Evolutionary conservation across 2,113 vertebrate genomes (phyloP).

Genomic region (Probosciger aterrimus): DNA sequence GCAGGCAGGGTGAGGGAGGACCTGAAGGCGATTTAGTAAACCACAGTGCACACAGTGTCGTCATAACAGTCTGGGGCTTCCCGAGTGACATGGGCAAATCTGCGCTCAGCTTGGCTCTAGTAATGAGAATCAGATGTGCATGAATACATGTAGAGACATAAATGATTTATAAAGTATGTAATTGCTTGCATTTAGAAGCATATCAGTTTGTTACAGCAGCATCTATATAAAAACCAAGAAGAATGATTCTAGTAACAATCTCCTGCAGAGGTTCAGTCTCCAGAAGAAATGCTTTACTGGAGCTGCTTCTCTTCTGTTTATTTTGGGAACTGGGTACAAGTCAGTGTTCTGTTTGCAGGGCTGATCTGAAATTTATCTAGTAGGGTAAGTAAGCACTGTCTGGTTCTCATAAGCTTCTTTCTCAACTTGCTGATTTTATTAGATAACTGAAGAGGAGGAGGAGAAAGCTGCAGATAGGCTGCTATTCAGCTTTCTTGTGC

Average conservation of each 20-base stretch:
- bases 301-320: neutral
- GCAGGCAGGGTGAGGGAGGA: neutral
- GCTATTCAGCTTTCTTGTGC: constrained; percentile 86
- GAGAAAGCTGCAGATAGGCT: constrained; percentile 90
- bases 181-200: neutral
- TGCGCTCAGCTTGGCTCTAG: neutral
- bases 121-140: neutral
- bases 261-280: neutral
- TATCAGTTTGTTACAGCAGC: neutral
- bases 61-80: neutral
- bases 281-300: neutral
- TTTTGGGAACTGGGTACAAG: neutral
- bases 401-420: neutral
- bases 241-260: neutral
- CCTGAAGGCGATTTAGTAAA: neutral
- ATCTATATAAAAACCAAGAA: neutral
- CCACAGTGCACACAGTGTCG: neutral
- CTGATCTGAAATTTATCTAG: neutral
- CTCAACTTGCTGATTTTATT: constrained; percentile 1
- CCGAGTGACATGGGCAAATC: neutral
- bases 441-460: constrained; percentile 87
- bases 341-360: neutral
- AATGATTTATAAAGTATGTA: neutral
- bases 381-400: neutral
- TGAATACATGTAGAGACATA: neutral